A percentile compares a stretch with the other conserved stretches of the same genome.
phyloP scores from a whole-genome alignment of 2,113 vertebrate genomes.

The Phylloscopus trochilus region DNA sequence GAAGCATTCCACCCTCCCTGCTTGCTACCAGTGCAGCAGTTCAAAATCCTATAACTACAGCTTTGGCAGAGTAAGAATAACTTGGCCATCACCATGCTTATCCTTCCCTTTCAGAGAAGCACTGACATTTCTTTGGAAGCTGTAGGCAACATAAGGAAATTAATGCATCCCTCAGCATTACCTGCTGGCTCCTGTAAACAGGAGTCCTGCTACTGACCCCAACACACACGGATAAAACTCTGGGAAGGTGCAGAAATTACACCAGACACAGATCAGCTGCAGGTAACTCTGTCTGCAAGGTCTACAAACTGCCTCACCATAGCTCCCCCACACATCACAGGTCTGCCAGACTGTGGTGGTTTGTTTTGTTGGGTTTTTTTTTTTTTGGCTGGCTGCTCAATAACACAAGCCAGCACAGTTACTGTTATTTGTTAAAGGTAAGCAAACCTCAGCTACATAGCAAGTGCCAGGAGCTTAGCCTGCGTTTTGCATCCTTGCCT shows the following conservation, averaged over 20 bases:
- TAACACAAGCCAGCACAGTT: neutral
- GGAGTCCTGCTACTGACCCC: neutral
- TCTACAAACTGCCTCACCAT: neutral
- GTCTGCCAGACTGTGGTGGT: neutral
- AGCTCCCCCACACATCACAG: neutral
- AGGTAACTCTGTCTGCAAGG: neutral
- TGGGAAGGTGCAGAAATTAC: neutral
- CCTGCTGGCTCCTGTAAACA: neutral
- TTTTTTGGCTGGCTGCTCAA: neutral
- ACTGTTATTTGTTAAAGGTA: neutral
- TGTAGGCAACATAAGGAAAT: neutral
- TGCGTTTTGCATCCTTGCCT: neutral
- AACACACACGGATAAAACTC: rapidly evolving
- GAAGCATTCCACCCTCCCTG: neutral
- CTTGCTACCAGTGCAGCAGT: neutral
- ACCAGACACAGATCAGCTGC: rapidly evolving
- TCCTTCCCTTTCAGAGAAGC: neutral
- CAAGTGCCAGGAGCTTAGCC: neutral
- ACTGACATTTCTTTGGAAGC: neutral
- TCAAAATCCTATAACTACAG: neutral
- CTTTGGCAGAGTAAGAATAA: neutral
- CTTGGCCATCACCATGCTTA: neutral
- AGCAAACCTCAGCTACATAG: neutral
- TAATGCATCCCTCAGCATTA: neutral
- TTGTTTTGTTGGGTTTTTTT: neutral